Evolutionary conservation across 1,140 invertebrate species (phyloP), one percentile per base, ranked within the genome.

Genomic region (Sminthurides bifidus): DNA sequence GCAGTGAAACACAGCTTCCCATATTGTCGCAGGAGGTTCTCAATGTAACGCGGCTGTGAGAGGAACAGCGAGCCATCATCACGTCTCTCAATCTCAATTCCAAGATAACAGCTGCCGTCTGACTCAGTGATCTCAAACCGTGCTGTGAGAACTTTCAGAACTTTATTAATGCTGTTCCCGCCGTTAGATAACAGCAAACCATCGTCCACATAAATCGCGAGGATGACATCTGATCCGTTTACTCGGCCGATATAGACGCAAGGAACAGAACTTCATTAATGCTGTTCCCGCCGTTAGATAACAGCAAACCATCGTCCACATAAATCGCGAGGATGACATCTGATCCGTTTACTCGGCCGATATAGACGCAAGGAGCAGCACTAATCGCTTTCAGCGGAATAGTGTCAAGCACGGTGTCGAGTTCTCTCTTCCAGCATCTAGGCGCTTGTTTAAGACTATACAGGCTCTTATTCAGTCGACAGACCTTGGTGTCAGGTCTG

Each of bases 261-360:
- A 24, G 63, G 59, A 65, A 71, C 70, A 43, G 68, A 65, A 49
- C 67, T 53, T n/a, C n/a, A n/a, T n/a, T n/a, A n/a, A n/a, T n/a
- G n/a, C n/a, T n/a, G n/a, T n/a, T n/a, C n/a, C n/a, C n/a, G n/a
- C n/a, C n/a, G n/a, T n/a, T n/a, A n/a, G n/a, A n/a, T n/a, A n/a
- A n/a, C n/a, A n/a, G n/a, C n/a, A n/a, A n/a, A n/a, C 66, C 68
- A 63, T 72, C 70, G 60, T 74, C 70, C 1, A 74, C 68, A 61
- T 71, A 73, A 2, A 72, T 30, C 8, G 66, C 55, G n/a, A 72
- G 24, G 29, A 71, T 50, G 5, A 67, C 52, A 23, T 53, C 41
- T 26, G 56, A 58, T 14, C 43, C 56, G 21, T 41, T 57, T 38
- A 59, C 35, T 58, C 26, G 33, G 12, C 45, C 45, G 33, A 65